Conservation (phyloP, 2,888 invertebrate genomes). For the Drosophila stalkeri region DNA sequence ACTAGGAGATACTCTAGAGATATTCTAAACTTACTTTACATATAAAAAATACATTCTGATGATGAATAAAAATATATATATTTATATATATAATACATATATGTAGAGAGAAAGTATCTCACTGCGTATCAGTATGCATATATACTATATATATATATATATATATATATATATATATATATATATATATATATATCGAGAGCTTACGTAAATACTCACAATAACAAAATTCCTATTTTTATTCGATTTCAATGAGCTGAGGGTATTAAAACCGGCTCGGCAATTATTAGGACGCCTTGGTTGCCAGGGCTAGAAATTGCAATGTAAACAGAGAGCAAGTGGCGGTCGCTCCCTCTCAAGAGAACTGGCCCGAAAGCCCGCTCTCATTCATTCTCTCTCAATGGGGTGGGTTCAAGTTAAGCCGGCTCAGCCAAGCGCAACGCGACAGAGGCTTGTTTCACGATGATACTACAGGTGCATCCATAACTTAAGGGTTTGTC, state of each 20-base stretch:
- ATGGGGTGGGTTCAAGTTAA: constrained; percentile 35
- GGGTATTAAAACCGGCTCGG: constrained; percentile 55
- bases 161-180: not conserved
- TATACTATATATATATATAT: not conserved
- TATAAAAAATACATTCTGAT: not conserved
- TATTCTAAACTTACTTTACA: not conserved
- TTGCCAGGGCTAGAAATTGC: constrained; percentile 61
- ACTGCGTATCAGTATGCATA: too few relatives aligned
- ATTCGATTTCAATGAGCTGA: not conserved
- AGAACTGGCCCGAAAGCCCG: constrained; percentile 36
- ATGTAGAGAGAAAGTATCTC: too few relatives aligned
- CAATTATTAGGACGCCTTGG: constrained; percentile 62
- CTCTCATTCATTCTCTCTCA: not conserved
- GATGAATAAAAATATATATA: not conserved
- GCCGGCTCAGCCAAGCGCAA: constrained; percentile 57
- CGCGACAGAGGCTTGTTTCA: constrained; percentile 20
- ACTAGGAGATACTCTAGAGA: not conserved
- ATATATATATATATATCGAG: not conserved
- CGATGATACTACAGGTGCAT: constrained; percentile 55
- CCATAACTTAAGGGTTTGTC: constrained; percentile 40
- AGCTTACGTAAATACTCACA: not conserved
- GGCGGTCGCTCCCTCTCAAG: constrained; percentile 12
- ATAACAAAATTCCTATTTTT: not conserved
- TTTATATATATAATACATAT: not conserved
- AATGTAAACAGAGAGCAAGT: constrained; percentile 76